Evolutionary conservation across 2,113 vertebrate genomes (phyloP).

Genomic region (Paradoxurus hermaphroditus): DNA sequence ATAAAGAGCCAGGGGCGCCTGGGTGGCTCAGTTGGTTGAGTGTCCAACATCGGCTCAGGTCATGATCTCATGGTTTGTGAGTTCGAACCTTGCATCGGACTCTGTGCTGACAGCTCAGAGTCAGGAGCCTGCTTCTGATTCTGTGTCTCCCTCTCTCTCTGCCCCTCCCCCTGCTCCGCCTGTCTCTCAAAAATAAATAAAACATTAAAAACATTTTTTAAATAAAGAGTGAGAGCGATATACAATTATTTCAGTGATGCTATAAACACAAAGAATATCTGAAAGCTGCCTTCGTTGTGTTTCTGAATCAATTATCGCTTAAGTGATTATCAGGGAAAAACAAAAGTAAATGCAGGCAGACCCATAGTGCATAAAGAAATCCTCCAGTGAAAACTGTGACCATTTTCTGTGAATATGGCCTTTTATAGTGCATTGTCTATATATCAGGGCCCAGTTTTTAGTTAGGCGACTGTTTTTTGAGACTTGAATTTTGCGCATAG

Average conservation of each 20-base stretch:
- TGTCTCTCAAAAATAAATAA: too few species aligned
- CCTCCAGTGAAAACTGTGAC: background rate
- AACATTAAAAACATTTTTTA: background rate
- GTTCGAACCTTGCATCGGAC: too few species aligned
- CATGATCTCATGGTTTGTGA: too few species aligned
- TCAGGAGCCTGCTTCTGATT: too few species aligned
- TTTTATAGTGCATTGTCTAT: background rate
- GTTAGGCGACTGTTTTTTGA: background rate
- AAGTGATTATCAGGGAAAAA: background rate
- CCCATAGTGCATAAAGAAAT: background rate
- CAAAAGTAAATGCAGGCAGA: background rate
- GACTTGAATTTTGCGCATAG: background rate
- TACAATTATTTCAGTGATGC: background rate
- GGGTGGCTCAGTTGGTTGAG: too few species aligned
- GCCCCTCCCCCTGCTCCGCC: too few species aligned
- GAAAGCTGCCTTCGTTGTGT: background rate
- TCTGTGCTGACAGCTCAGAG: too few species aligned
- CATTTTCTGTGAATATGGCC: background rate
- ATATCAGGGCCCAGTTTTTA: background rate
- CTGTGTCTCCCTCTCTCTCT: too few species aligned
- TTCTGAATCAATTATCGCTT: background rate
- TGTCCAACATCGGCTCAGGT: too few species aligned
- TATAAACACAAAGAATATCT: background rate
- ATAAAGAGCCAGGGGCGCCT: background rate
- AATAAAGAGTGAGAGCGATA: background rate